A percentile compares a stretch with the other conserved stretches of the same genome.
phyloP scores from a whole-genome alignment of 2,888 invertebrate species.

The Allacma fusca region DNA sequence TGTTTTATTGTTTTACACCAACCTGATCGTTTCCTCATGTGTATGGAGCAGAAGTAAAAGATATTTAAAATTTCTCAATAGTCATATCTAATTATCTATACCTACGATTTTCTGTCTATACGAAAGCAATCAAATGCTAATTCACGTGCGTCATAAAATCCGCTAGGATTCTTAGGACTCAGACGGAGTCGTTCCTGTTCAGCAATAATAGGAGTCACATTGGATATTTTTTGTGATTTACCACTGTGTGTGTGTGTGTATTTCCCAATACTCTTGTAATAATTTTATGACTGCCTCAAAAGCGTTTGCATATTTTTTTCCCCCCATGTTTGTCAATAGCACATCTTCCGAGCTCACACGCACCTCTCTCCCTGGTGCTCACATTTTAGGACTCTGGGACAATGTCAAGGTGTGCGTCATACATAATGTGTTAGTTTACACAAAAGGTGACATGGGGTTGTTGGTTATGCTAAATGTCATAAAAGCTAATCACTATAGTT shows the following conservation, averaged over 20 bases:
- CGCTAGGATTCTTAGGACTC: neutral
- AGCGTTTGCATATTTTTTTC: neutral
- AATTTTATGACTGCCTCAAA: slow-evolving; percentile 7
- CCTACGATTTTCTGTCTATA: too few relatives aligned
- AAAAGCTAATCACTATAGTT: slow-evolving; percentile 30
- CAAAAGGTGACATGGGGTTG: neutral
- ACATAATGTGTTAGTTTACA: neutral
- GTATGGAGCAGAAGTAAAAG: neutral
- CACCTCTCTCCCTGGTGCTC: neutral
- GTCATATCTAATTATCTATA: too few relatives aligned
- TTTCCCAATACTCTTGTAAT: neutral
- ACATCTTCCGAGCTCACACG: too few relatives aligned
- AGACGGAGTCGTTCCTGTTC: neutral
- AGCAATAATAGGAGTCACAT: too few relatives aligned
- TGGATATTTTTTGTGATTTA: too few relatives aligned
- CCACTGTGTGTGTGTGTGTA: too few relatives aligned
- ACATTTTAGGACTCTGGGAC: neutral
- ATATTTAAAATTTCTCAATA: too few relatives aligned
- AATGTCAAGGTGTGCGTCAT: slow-evolving; percentile 1
- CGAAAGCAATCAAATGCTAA: neutral
- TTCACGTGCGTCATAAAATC: neutral
- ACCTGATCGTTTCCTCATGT: neutral
- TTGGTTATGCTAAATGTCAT: slow-evolving; percentile 28
- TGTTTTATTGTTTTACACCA: slow-evolving; percentile 8
- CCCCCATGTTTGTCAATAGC: too few relatives aligned